phyloP scores from a whole-genome alignment of 1,140 invertebrate species.

The Centruroides sculpturatus region DNA sequence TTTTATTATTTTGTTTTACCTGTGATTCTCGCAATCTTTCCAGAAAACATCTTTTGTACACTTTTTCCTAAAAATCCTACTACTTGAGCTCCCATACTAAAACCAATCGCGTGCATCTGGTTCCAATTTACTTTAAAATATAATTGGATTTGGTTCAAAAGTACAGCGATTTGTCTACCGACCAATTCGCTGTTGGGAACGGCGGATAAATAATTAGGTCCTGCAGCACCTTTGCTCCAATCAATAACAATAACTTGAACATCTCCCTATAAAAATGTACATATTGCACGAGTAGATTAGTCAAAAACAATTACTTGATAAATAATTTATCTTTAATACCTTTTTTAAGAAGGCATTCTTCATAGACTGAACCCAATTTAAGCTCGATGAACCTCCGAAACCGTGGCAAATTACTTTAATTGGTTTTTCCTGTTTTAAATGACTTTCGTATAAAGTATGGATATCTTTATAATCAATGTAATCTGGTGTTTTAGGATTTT shows the following conservation, averaged over 20 bases:
- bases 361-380: conserved; percentile 86
- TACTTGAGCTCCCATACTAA: conserved; percentile 47
- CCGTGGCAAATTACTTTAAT: conserved; percentile 82
- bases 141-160: conserved; percentile 2
- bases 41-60: conserved; percentile 15
- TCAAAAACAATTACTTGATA: no score
- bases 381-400: conserved; percentile 74
- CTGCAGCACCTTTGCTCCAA: conserved; percentile 14
- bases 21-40: conserved; percentile 8
- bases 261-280: not conserved
- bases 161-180: conserved; percentile 6
- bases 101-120: conserved; percentile 40
- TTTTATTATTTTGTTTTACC: not conserved
- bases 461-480: conserved; percentile 23
- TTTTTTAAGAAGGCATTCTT: conserved; percentile 70
- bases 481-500: conserved; percentile 22
- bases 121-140: conserved; percentile 2
- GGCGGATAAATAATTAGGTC: conserved; percentile 11
- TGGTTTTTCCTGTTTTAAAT: not conserved
- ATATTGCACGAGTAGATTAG: no score
- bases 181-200: conserved; percentile 14
- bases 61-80: conserved; percentile 36
- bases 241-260: conserved; percentile 15
- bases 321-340: conserved; percentile 32
- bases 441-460: conserved; percentile 1